Conservation (phyloP, 1,140 invertebrate genomes). For the Drosophila sp. region DNA sequence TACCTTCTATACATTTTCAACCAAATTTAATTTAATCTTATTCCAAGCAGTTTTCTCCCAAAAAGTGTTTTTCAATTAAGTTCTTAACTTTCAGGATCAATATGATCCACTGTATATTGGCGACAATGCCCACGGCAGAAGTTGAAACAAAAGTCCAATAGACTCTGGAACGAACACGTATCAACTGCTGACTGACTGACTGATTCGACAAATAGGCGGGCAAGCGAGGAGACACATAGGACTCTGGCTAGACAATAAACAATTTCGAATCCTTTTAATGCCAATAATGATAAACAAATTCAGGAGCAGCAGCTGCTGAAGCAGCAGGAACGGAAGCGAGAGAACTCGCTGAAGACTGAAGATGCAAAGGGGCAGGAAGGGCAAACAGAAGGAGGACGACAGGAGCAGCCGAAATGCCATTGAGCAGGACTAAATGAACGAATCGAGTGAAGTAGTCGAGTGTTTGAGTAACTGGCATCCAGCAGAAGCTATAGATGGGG, state of each 20-base stretch:
- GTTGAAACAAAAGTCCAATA: constrained; percentile 69
- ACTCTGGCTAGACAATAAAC: constrained; percentile 76
- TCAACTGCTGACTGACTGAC: constrained; percentile 48
- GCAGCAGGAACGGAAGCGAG: constrained; percentile 1
- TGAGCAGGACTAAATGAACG: constrained; percentile 71
- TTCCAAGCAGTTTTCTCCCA: no score
- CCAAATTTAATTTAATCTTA: no score
- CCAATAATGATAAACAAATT: constrained; percentile 83
- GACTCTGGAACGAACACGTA: constrained; percentile 56
- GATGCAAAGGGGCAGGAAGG: constrained; percentile 55
- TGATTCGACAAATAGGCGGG: constrained; percentile 53
- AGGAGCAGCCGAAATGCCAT: constrained; percentile 62
- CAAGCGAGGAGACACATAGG: constrained; percentile 4
- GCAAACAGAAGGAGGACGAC: constrained; percentile 56
- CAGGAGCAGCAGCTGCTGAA: constrained; percentile 33
- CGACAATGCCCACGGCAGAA: constrained; percentile 60
- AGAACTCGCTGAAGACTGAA: constrained; percentile 8
- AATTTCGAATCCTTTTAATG: constrained; percentile 83
- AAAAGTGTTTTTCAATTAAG: no score
- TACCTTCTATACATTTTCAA: no score
- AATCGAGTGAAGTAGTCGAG: constrained; percentile 70
- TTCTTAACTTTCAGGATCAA: neutral
- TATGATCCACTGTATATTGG: constrained; percentile 52
- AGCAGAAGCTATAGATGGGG: constrained; percentile 11
- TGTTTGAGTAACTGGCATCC: constrained; percentile 69